phyloP scores from a whole-genome alignment of 2,797 vertebrate species.

The Oceanodroma leucorhoa region DNA sequence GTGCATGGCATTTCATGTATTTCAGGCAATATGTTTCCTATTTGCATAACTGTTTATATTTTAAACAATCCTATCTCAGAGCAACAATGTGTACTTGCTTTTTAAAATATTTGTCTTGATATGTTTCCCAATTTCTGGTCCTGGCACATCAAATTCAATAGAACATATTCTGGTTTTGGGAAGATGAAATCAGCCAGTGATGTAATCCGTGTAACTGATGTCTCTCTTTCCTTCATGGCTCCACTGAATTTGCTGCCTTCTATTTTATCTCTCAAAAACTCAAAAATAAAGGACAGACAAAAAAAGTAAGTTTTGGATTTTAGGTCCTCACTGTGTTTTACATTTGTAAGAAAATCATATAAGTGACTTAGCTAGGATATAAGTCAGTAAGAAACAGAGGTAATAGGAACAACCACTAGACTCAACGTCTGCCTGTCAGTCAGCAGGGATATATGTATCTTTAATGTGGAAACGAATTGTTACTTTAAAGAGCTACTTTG shows the following conservation, averaged over 20 bases:
- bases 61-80: constrained; percentile 75
- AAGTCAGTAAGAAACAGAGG: background rate
- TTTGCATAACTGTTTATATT: constrained; percentile 76
- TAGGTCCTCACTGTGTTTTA: background rate
- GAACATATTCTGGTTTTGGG: constrained; percentile 53
- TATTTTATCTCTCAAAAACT: constrained; percentile 58
- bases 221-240: constrained; percentile 52
- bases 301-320: background rate
- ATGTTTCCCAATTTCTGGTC: constrained; percentile 72
- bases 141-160: constrained; percentile 78
- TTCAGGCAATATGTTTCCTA: constrained; percentile 76
- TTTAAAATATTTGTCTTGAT: constrained; percentile 79
- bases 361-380: background rate
- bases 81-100: constrained; percentile 72
- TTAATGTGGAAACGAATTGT: background rate
- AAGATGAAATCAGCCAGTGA: constrained; percentile 68
- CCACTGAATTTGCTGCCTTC: constrained; percentile 41
- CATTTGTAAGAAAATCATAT: background rate
- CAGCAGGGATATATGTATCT: background rate
- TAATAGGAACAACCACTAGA: background rate
- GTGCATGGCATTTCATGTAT: constrained; percentile 59
- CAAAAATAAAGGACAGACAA: constrained; percentile 26
- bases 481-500: background rate
- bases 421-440: background rate
- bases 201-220: constrained; percentile 62